Conservation (phyloP, 1,140 invertebrate genomes). For the Trypoxylus dichotomus region DNA sequence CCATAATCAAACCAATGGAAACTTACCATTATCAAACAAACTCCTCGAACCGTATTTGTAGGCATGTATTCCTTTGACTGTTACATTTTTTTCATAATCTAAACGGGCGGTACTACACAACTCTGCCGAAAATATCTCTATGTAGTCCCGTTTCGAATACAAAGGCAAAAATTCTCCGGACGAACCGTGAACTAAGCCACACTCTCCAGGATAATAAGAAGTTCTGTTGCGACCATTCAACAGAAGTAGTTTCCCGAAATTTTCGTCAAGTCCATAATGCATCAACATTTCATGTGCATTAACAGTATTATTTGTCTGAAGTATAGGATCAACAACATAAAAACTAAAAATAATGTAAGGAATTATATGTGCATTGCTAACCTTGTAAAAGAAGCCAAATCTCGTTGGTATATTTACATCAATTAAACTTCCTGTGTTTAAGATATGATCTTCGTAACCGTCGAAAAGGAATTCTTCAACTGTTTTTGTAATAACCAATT, state of each 20-base stretch:
- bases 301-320: slow-evolving; percentile 38
- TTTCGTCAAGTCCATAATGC: slow-evolving; percentile 38
- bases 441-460: slow-evolving; percentile 73
- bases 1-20: background rate
- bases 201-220: slow-evolving; percentile 54
- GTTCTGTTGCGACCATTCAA: slow-evolving; percentile 62
- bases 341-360: background rate
- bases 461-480: slow-evolving; percentile 74
- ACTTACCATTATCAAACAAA: slow-evolving; percentile 65
- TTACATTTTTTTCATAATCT: slow-evolving; percentile 59
- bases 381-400: slow-evolving; percentile 81
- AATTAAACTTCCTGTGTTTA: slow-evolving; percentile 65
- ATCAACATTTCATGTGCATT: slow-evolving; percentile 37
- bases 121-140: slow-evolving; percentile 68
- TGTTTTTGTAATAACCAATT: slow-evolving; percentile 59
- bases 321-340: slow-evolving; percentile 24
- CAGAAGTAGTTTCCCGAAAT: slow-evolving; percentile 57
- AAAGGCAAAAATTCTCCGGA: slow-evolving; percentile 66
- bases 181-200: slow-evolving; percentile 58
- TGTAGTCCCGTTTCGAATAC: slow-evolving; percentile 53
- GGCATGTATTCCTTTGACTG: slow-evolving; percentile 58
- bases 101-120: slow-evolving; percentile 67
- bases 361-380: slow-evolving; percentile 52
- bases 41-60: slow-evolving; percentile 61
- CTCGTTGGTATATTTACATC: slow-evolving; percentile 65